Conservation (phyloP, 2,888 invertebrate species). For the Meteorus cinctellus region DNA sequence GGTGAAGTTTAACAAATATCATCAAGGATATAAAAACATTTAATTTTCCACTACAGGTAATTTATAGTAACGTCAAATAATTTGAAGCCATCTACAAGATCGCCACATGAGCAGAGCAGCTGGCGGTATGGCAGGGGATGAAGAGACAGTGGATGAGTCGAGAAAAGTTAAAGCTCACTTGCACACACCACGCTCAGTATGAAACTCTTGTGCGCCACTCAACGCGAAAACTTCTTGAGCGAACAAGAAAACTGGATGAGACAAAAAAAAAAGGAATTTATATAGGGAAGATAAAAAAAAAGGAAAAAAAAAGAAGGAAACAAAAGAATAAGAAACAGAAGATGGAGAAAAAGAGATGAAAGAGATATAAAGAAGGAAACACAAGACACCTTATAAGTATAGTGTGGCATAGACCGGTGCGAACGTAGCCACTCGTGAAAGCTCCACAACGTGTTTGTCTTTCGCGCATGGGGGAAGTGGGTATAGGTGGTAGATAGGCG, state of each 20-base stretch:
- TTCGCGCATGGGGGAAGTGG: conserved; percentile 42
- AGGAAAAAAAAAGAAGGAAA: not conserved
- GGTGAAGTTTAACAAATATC: too few relatives aligned
- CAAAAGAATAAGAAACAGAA: conserved; percentile 25
- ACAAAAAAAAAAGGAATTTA: conserved; percentile 21
- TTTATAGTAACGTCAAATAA: conserved; percentile 13
- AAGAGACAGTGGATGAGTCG: not conserved
- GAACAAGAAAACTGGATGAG: conserved; percentile 36
- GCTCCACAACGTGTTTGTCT: conserved; percentile 60
- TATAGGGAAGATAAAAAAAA: conserved; percentile 16
- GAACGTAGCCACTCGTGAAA: conserved; percentile 59
- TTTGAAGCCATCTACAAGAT: conserved; percentile 7
- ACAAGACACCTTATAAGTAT: conserved; percentile 37
- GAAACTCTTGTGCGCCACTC: conserved; percentile 28
- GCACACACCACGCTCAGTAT: not conserved
- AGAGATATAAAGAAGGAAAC: conserved; percentile 35
- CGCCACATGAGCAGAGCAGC: not conserved
- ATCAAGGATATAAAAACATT: too few relatives aligned
- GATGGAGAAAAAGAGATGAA: conserved; percentile 6
- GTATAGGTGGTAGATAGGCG: conserved; percentile 18
- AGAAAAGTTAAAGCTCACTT: conserved; percentile 19
- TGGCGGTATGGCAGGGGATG: not conserved
- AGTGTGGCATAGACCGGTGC: conserved; percentile 45
- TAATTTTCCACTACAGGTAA: too few relatives aligned
- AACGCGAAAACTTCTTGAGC: conserved; percentile 24